These are phyloP conservation scores for Xiphophorus hellerii DNA, from an alignment of 2,113 vertebrate genomes.

Conservation along the genomic window DNA sequence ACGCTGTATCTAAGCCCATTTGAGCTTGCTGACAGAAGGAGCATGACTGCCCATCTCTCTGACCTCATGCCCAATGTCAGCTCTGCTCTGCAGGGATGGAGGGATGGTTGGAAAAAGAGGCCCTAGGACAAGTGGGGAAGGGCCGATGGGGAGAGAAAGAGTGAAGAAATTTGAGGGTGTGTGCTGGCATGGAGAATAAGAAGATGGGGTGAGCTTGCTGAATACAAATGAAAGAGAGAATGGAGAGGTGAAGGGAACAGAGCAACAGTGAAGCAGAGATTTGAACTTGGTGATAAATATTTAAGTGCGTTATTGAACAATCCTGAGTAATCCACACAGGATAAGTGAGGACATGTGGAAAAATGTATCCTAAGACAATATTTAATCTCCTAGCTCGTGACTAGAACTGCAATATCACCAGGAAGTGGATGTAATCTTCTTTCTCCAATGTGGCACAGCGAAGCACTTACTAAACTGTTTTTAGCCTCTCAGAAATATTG, in stretches of 20 bases:
- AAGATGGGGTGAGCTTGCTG: slow-evolving; percentile 41
- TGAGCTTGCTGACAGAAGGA: slow-evolving; percentile 68
- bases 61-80: slow-evolving; percentile 80
- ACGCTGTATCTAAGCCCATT: slow-evolving; percentile 72
- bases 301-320: slow-evolving; percentile 36
- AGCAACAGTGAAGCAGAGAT: slow-evolving; percentile 43
- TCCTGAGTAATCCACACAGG: slow-evolving; percentile 54
- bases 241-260: slow-evolving; percentile 50
- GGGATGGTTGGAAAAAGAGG: slow-evolving; percentile 66
- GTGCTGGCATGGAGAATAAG: slow-evolving; percentile 37
- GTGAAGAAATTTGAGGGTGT: slow-evolving; percentile 21
- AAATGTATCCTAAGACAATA: slow-evolving; percentile 39
- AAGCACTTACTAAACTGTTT: slow-evolving; percentile 22
- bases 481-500: slow-evolving; percentile 19
- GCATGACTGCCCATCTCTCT: slow-evolving; percentile 76
- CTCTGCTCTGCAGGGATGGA: slow-evolving; percentile 65
- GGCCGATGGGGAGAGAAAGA: slow-evolving; percentile 46
- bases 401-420: slow-evolving; percentile 45
- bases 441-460: slow-evolving; percentile 24
- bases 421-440: slow-evolving; percentile 40
- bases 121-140: slow-evolving; percentile 45
- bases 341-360: slow-evolving; percentile 37
- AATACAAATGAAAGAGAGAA: slow-evolving; percentile 68
- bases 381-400: slow-evolving; percentile 45
- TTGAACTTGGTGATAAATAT: slow-evolving; percentile 43